Base-by-base conservation (phyloP, 30 jellyfish, hydroid and myxozoan species). In the Hydra vulgaris region DNA sequence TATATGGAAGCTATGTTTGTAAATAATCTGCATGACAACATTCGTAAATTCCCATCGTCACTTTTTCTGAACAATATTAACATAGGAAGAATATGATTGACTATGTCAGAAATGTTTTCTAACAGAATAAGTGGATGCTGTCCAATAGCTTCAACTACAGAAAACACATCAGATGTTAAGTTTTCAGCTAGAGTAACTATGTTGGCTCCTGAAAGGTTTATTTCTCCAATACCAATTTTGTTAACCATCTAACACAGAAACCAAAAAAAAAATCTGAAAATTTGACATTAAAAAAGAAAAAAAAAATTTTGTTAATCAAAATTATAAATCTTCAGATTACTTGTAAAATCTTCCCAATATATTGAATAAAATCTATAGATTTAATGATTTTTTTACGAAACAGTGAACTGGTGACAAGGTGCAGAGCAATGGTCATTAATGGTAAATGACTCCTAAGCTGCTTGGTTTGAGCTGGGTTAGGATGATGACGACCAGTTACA, bases 71-170 rank as follows among this genome's bases (percentile, higher is more conserved):
- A 90, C 25, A 81, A 26, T 18, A 95, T 87, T 18, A 90, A 87
- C 24, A 77, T 75, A 23, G 97, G 96, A n/a, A 90, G 81, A 21
- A 90, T 55, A 18, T 21, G 20, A 15, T 56, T 68, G 21, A 80
- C 73, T 75, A 90, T 55, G 20, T 53, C 78, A 15, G 73, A 83
- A 1, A 85, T 87, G 80, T 82, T 53, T n/a, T 74, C 83, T 12
- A 90, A 88, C 79, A 90, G 71, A 27, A 90, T 53, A 25, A 74
- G 83, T 21, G 96, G 97, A 53, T 90, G 97, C 77, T 90, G 97
- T 1, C 95, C 85, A 20, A 90, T 83, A 7, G 97, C 95, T 76
- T 90, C 97, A n/a, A 86, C 83, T 20, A 90, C 81, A 1, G 97
- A 90, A 66, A 90, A 90, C 25, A 86, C 73, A 1, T 87, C 81